These are phyloP conservation scores for Eurystomus gularis DNA, from an alignment of 2,113 vertebrate species.

Conservation along the genomic window DNA sequence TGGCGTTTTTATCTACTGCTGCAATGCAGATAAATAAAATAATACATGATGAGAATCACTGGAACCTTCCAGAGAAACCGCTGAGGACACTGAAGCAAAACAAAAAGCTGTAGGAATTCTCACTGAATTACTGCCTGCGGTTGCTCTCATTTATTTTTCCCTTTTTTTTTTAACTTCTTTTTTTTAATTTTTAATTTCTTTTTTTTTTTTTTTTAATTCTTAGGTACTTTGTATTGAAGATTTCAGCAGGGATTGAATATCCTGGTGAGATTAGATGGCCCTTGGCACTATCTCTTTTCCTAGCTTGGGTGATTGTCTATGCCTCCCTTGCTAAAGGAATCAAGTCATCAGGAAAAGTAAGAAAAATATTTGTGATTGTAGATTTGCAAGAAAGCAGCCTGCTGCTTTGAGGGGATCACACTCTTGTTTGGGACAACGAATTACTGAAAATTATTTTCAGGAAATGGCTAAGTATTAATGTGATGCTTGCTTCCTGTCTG, in stretches of 20 bases:
- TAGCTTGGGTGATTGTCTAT: conserved; percentile 97
- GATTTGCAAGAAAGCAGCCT: not conserved
- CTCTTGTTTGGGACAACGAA: not conserved
- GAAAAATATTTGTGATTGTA: not conserved
- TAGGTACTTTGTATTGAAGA: conserved; percentile 97
- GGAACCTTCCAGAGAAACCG: not conserved
- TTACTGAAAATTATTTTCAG: not conserved
- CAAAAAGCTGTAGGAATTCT: not conserved
- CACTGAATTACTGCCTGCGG: not conserved
- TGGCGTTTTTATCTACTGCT: conserved; percentile 18
- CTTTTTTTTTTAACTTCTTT: not conserved
- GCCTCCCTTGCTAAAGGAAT: conserved; percentile 96
- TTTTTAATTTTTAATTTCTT: not conserved
- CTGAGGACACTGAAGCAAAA: not conserved
- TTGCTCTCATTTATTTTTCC: not conserved
- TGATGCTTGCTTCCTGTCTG: not conserved
- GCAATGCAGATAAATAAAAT: conserved; percentile 67
- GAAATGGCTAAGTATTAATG: not conserved
- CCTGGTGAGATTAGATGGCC: conserved; percentile 96
- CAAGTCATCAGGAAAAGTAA: conserved; percentile 98
- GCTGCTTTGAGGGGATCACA: not conserved
- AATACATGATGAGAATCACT: not conserved
- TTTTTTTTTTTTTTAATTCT: not conserved
- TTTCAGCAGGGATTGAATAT: conserved; percentile 96
- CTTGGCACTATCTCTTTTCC: conserved; percentile 86